These are phyloP conservation scores for Acanthococcus lagerstroemiae DNA, from an alignment of 2,888 invertebrate species.

Conservation along the genomic window DNA sequence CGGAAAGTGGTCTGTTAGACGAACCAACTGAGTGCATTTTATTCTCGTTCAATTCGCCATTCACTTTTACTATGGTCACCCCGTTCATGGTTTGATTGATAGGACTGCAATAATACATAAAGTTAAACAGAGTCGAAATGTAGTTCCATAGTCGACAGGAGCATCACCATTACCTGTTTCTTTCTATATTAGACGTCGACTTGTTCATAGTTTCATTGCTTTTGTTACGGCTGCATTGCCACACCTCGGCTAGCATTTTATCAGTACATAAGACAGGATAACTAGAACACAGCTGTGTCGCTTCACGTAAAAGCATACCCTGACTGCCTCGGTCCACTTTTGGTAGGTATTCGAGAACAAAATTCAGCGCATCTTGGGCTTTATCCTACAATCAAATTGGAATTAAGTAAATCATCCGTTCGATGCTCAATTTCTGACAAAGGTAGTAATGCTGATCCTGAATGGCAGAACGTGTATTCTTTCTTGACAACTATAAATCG, in stretches of 20 bases:
- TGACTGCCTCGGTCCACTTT: constrained; percentile 62
- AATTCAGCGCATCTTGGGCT: constrained; percentile 70
- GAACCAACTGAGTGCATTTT: background rate
- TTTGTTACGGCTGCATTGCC: constrained; percentile 46
- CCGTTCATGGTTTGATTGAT: constrained; percentile 61
- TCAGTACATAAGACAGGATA: constrained; percentile 73
- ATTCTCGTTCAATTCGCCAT: constrained; percentile 36
- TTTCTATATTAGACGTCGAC: background rate
- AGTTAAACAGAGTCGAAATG: background rate
- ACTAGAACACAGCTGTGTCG: constrained; percentile 67
- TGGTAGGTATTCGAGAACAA: constrained; percentile 63
- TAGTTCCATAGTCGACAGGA: background rate
- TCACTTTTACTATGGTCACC: constrained; percentile 68
- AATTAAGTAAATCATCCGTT: background rate
- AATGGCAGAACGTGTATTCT: background rate
- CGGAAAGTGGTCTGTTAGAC: constrained; percentile 5
- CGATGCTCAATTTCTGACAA: too few species aligned
- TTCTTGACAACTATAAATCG: background rate
- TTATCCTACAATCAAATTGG: constrained; percentile 49
- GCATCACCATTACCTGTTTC: constrained; percentile 11
- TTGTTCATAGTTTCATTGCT: constrained; percentile 30
- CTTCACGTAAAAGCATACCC: constrained; percentile 65
- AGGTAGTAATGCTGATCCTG: too few species aligned
- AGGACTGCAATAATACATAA: constrained; percentile 44
- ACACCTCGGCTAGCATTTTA: constrained; percentile 62